A percentile compares a stretch with the other conserved stretches of the same genome.
phyloP scores from a whole-genome alignment of 2,888 invertebrate species.

The Alsophila aescularia region DNA sequence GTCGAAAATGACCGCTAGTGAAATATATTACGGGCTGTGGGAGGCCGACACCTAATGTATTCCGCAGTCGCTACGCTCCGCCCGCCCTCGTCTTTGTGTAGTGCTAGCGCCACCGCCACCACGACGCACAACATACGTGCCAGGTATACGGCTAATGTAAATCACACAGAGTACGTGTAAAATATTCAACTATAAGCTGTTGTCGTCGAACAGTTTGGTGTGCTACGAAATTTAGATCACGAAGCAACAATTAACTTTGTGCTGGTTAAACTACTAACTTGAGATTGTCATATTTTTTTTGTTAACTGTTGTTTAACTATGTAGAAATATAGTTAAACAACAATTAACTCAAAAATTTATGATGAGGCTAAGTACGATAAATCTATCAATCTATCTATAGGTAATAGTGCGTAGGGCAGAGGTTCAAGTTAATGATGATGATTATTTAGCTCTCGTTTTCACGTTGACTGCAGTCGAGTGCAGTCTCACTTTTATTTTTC shows the following conservation, averaged over 20 bases:
- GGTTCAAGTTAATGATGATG: no score
- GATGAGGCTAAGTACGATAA: no score
- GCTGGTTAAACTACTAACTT: no score
- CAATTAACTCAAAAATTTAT: no score
- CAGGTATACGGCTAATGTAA: slow-evolving; percentile 43
- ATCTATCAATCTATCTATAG: no score
- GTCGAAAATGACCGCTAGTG: slow-evolving; percentile 84
- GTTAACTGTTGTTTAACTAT: no score
- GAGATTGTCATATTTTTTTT: no score
- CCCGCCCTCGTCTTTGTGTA: slow-evolving; percentile 72
- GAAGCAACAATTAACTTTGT: slow-evolving; percentile 9
- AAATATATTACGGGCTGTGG: slow-evolving; percentile 79
- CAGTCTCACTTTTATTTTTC: background rate
- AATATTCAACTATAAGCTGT: slow-evolving; percentile 27
- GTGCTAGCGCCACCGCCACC: slow-evolving; percentile 32
- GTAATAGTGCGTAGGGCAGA: background rate
- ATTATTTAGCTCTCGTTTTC: no score
- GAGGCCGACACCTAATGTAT: slow-evolving; percentile 80
- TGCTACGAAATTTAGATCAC: slow-evolving; percentile 28
- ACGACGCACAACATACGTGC: slow-evolving; percentile 40
- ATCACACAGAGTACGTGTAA: slow-evolving; percentile 32
- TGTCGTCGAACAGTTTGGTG: slow-evolving; percentile 30
- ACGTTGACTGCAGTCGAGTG: background rate
- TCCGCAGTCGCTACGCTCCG: slow-evolving; percentile 69
- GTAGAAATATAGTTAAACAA: no score